Evolutionary conservation across 2,113 vertebrate species (phyloP).

Genomic region (Alaudala cheleensis): DNA sequence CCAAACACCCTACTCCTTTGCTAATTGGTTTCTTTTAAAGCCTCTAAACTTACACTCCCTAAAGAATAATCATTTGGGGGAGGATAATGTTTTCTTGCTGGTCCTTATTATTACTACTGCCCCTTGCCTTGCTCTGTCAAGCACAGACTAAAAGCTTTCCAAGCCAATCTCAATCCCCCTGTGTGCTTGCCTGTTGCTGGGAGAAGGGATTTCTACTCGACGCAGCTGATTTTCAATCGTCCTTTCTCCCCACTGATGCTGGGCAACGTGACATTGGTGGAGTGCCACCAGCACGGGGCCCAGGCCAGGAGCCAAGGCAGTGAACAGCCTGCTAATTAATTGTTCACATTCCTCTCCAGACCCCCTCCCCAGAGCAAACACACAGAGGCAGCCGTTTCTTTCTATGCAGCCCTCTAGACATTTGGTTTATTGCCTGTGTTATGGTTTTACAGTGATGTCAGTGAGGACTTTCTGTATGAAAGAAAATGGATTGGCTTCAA

Average conservation of each 20-base stretch:
- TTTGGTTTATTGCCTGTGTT: neutral
- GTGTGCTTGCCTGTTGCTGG: neutral
- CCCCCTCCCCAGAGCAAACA: slow-evolving; percentile 14
- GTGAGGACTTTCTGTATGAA: neutral
- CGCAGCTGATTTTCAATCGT: neutral
- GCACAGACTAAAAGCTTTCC: neutral
- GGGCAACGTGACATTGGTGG: neutral
- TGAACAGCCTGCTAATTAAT: slow-evolving; percentile 43
- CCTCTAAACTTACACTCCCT: neutral
- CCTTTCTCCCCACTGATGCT: neutral
- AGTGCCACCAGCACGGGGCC: neutral
- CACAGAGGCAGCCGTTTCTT: neutral
- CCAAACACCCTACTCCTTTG: neutral
- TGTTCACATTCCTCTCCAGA: neutral
- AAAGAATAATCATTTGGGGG: neutral
- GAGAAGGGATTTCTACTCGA: slow-evolving; percentile 16
- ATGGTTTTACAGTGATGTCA: neutral
- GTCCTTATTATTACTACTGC: neutral
- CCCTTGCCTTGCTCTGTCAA: neutral
- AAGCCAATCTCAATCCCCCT: neutral
- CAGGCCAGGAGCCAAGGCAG: slow-evolving; percentile 17
- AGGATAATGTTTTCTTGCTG: neutral
- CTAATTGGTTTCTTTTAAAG: neutral
- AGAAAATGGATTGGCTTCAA: neutral
- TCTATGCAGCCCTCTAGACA: neutral